phyloP scores from a whole-genome alignment of 2,113 vertebrate species.

The Lepisosteus oculatus region DNA sequence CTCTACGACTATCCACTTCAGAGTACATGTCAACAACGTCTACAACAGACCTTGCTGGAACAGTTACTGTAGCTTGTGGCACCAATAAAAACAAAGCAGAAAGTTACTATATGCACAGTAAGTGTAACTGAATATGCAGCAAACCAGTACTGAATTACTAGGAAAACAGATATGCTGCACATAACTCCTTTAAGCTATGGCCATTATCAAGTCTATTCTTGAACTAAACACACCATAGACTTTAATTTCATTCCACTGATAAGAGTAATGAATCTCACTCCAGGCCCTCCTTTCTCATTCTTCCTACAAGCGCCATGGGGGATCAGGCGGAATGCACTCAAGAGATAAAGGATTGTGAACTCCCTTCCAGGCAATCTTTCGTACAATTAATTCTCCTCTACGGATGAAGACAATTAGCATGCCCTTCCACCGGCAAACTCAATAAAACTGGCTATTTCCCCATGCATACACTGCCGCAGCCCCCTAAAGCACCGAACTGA shows the following conservation, averaged over 20 bases:
- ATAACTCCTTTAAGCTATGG: neutral
- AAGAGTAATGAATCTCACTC: constrained; percentile 16
- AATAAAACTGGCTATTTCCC: neutral
- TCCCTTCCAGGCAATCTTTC: constrained; percentile 13
- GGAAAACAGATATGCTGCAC: neutral
- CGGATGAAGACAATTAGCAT: neutral
- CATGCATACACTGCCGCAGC: neutral
- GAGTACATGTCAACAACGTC: too few species aligned
- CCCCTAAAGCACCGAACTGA: constrained; percentile 9
- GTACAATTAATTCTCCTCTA: constrained; percentile 26
- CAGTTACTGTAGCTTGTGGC: too few species aligned
- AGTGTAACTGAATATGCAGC: too few species aligned
- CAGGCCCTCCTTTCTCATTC: constrained; percentile 2
- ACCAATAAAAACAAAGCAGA: too few species aligned
- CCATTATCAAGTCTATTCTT: neutral
- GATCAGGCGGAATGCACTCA: neutral
- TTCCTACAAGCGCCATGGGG: neutral
- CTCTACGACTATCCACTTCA: too few species aligned
- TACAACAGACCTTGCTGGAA: too few species aligned
- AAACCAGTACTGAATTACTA: too few species aligned
- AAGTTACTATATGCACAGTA: too few species aligned
- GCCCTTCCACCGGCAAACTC: constrained; percentile 9
- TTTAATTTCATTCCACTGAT: constrained; percentile 1
- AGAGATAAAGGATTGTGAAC: constrained; percentile 15
- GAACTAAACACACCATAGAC: neutral